Evolutionary conservation across 2,888 invertebrate species (phyloP), one percentile per base, ranked within the genome.

Genomic region (Miltochrista miniata): DNA sequence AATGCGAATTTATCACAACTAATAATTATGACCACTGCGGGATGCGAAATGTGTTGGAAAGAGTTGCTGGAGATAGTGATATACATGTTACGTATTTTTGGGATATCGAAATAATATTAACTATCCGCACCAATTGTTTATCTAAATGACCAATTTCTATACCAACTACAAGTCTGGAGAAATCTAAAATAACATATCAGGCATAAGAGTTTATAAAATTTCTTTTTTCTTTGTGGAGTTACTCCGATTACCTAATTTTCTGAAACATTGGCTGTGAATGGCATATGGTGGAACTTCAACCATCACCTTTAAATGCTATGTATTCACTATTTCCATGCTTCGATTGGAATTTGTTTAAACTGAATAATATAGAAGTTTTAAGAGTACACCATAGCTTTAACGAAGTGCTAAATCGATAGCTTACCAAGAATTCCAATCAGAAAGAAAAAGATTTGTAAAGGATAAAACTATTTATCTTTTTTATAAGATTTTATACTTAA

Each of bases 1-100:
- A 65, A 44, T 58, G 50, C 66, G 74, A 74, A 72, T 75, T 73
- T 72, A 75, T 75, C 76, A 73, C 74, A 72, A 70, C 42, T 64
- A 55, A 58, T 61, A 51, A n/a, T 60, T 56, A 61, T 57, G 64
- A 64, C 63, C 60, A 64, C 51, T 54, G 45, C 46, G 36, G 51
- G 46, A 60, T 35, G 54, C 46, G 42, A 49, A 43, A 24, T 43
- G 37, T 44, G 29, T 45, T 54, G 45, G 35, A 40, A 36, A 33
- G 51, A 24, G 38, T 41, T 51, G 48, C 58, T 65, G 62, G 68
- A 37, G 60, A 62, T 68, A 59, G 49, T 43, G 45, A 49, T 45
- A 37, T 43, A 43, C 11, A 1, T 31, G 11, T 11, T 7, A 2
- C 30, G 31, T 39, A 24, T 35, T 30, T 30, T 38, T 45, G 34